Percentiles rank a stretch among this genome's conserved stretches.
Conservation (phyloP, 2,113 vertebrate genomes). For the Mesocricetus auratus region DNA sequence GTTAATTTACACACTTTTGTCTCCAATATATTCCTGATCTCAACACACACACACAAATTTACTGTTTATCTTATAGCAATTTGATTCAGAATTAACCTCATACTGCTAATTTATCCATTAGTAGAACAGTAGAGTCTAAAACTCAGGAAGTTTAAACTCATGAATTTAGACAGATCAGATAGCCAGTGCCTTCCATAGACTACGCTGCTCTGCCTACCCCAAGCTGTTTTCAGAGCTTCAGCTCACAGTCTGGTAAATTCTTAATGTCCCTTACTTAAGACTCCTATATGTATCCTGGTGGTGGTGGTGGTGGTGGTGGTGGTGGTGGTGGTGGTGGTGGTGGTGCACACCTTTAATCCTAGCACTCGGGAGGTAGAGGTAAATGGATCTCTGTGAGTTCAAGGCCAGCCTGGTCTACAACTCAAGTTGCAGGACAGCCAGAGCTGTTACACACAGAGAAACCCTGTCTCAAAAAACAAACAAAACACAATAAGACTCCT, state of each 20-base stretch:
- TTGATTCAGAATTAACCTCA: constrained; percentile 22
- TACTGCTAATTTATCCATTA: constrained; percentile 9
- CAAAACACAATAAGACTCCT: background rate
- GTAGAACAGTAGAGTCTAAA: background rate
- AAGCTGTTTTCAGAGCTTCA: background rate
- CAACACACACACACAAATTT: background rate
- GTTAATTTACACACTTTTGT: constrained; percentile 30
- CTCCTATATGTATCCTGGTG: background rate
- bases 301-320: too few relatives aligned
- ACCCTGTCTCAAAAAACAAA: too few relatives aligned
- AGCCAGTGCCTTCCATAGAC: background rate
- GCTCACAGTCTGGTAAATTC: background rate
- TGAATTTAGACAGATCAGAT: background rate
- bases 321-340: too few relatives aligned
- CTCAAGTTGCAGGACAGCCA: too few relatives aligned
- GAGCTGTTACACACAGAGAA: too few relatives aligned
- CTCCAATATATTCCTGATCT: constrained; percentile 3
- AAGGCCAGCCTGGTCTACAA: too few relatives aligned
- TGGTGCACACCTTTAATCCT: too few relatives aligned
- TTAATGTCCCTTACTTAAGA: background rate
- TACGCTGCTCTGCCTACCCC: background rate
- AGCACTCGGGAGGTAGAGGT: too few relatives aligned
- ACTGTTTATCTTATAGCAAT: background rate
- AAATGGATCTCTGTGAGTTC: too few relatives aligned
- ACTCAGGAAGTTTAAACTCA: constrained; percentile 2